These are phyloP conservation scores for Trichopria drosophilae DNA, from an alignment of 2,888 invertebrate genomes.

Conservation along the genomic window DNA sequence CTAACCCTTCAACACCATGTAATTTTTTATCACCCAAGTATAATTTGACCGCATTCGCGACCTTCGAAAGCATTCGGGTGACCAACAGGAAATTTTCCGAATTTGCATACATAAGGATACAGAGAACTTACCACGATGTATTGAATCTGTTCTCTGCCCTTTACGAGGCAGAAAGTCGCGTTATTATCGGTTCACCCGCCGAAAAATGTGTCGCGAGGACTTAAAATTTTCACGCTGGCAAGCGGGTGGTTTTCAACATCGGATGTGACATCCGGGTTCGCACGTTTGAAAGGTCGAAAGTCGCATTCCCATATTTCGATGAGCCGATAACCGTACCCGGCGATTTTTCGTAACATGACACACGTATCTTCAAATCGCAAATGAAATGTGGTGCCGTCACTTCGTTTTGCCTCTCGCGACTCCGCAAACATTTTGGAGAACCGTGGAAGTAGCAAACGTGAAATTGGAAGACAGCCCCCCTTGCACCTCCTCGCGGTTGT, in stretches of 20 bases:
- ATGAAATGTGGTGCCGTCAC: too few relatives aligned
- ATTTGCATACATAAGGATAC: slow-evolving; percentile 40
- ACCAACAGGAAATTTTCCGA: slow-evolving; percentile 39
- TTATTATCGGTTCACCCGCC: slow-evolving; percentile 9
- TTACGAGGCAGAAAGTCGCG: background rate
- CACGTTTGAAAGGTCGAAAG: background rate
- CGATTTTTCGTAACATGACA: too few relatives aligned
- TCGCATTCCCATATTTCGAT: slow-evolving; percentile 14
- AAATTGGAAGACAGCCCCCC: slow-evolving; percentile 15
- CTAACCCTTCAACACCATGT: slow-evolving; percentile 34
- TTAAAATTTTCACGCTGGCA: background rate
- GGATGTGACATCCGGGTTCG: too few relatives aligned
- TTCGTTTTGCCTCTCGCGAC: background rate
- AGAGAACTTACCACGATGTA: slow-evolving; percentile 12
- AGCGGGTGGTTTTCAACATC: too few relatives aligned
- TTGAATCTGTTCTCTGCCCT: slow-evolving; percentile 7
- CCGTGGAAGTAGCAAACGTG: slow-evolving; percentile 19
- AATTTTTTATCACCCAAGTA: slow-evolving; percentile 18
- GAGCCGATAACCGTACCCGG: too few relatives aligned
- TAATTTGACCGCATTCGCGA: slow-evolving; percentile 24
- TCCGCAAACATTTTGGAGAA: slow-evolving; percentile 2
- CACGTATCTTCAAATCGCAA: too few relatives aligned
- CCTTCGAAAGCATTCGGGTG: slow-evolving; percentile 41
- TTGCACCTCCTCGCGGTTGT: too few relatives aligned
- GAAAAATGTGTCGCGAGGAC: slow-evolving; percentile 11